phyloP scores from a whole-genome alignment of 2,888 invertebrate species.

The Troilus luridus region DNA sequence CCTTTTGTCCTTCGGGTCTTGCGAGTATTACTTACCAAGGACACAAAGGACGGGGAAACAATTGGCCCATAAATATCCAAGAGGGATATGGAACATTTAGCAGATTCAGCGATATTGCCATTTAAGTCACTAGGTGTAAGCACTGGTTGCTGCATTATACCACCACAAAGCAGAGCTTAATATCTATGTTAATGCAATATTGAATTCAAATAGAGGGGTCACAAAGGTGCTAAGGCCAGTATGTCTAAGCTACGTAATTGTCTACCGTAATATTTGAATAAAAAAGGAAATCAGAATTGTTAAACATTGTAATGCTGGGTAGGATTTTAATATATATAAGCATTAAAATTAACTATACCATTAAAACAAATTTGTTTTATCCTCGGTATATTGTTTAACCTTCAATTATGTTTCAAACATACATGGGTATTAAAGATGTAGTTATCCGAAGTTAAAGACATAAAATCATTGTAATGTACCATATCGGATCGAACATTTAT shows the following conservation, averaged over 20 bases:
- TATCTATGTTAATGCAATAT: constrained; percentile 37
- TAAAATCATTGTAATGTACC: neutral
- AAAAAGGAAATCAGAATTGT: neutral
- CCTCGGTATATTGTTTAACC: neutral
- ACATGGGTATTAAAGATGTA: too few relatives aligned
- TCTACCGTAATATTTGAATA: neutral
- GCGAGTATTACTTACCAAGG: neutral
- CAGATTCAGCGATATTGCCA: neutral
- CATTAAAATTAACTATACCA: neutral
- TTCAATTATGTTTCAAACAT: neutral
- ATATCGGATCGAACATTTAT: neutral
- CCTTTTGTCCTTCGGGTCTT: neutral
- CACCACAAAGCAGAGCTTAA: neutral
- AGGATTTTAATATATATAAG: neutral
- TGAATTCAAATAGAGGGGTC: constrained; percentile 29
- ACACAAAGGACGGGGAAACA: neutral
- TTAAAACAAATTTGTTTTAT: too few relatives aligned
- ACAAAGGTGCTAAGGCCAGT: neutral
- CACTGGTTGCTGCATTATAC: neutral
- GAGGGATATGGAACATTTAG: neutral
- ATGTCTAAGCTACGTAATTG: neutral
- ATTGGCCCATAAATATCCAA: neutral
- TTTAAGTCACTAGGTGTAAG: neutral
- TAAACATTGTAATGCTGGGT: neutral
- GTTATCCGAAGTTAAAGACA: too few relatives aligned